Evolutionary conservation across 23 tunicate species (phyloP).

Genomic region (Oikopleura vanhoeffeni): DNA sequence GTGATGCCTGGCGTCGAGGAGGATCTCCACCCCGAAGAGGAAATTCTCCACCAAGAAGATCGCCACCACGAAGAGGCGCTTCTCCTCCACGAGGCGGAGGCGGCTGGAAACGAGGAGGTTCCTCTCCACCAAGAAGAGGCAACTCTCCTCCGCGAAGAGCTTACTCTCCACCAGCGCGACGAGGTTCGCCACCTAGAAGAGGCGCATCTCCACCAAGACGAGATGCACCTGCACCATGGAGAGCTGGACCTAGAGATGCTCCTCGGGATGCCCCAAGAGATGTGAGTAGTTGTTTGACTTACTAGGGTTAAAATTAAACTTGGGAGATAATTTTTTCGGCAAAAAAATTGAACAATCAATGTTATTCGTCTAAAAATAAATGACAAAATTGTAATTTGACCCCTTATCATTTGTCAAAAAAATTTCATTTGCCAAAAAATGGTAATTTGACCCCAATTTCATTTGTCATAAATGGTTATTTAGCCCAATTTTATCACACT

Average conservation of each 20-base stretch:
- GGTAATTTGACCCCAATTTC: too few relatives aligned
- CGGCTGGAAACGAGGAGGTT: constrained; percentile 16
- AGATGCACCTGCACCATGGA: constrained; percentile 42
- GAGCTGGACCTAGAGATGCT: constrained; percentile 17
- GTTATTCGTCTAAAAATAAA: too few relatives aligned
- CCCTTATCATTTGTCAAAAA: too few relatives aligned
- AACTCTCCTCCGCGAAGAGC: constrained; percentile 30
- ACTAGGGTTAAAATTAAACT: too few relatives aligned
- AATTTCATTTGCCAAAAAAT: too few relatives aligned
- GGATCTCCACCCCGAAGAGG: neutral
- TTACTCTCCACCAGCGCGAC: constrained; percentile 30
- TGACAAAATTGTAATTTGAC: too few relatives aligned
- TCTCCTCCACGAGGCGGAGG: constrained; percentile 21
- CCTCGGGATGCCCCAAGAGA: neutral
- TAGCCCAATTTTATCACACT: too few relatives aligned
- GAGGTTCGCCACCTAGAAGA: neutral
- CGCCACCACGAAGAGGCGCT: constrained; percentile 4
- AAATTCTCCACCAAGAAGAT: neutral
- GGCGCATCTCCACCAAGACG: constrained; percentile 36
- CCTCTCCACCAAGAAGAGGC: constrained; percentile 45
- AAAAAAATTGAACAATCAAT: too few relatives aligned
- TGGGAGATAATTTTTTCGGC: too few relatives aligned
- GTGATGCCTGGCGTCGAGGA: constrained; percentile 19
- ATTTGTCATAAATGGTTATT: too few relatives aligned
- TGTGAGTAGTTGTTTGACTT: too few relatives aligned